A percentile compares a stretch with the other conserved stretches of the same genome.
Conservation (phyloP, 2,888 invertebrate species). For the Pachymerium ferrugineum region DNA sequence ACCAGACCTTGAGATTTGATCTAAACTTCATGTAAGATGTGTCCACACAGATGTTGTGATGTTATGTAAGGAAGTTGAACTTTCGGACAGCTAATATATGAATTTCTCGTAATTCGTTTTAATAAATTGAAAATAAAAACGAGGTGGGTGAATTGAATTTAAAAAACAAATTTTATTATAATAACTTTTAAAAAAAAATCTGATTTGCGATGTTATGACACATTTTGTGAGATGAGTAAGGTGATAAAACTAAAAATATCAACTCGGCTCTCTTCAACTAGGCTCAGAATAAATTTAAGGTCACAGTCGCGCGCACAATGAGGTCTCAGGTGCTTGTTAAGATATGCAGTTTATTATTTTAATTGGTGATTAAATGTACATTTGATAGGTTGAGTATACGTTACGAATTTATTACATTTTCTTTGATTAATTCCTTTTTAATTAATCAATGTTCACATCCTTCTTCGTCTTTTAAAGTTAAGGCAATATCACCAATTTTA, state of each 20-base stretch:
- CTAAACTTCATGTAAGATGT: no score
- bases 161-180: no score
- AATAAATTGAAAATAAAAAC: no score
- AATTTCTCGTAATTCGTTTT: no score
- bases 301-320: slow-evolving; percentile 18
- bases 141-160: no score
- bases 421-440: not conserved
- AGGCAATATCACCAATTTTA: not conserved
- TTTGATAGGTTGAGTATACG: no score
- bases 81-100: no score
- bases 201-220: slow-evolving; percentile 11
- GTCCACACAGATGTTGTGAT: no score
- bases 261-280: not conserved
- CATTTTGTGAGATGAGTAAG: not conserved
- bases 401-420: not conserved
- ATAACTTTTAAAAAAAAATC: not conserved
- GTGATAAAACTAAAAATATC: not conserved
- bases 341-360: not conserved
- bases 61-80: no score
- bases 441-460: not conserved
- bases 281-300: slow-evolving; percentile 22
- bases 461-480: not conserved
- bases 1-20: slow-evolving; percentile 3
- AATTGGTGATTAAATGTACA: no score
- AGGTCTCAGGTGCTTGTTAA: not conserved